A percentile compares a stretch with the other conserved stretches of the same genome.
These are phyloP conservation scores for Drosophila littoralis DNA, from an alignment of 1,140 invertebrate genomes.

Conservation along the genomic window DNA sequence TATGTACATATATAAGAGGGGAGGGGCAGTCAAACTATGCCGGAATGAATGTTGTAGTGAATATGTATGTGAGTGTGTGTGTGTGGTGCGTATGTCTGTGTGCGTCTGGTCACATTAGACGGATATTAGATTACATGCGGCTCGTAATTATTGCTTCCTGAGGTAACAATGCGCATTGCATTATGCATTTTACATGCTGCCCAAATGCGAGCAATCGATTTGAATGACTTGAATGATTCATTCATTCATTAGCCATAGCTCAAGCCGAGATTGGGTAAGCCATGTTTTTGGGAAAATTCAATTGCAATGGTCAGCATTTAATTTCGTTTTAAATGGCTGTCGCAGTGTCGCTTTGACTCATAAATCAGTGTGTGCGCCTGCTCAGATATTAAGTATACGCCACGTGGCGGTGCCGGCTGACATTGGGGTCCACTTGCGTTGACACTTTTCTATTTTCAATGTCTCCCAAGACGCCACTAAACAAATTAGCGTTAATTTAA, in stretches of 20 bases:
- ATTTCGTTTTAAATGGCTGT: constrained; percentile 41
- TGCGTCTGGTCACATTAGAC: constrained; percentile 32
- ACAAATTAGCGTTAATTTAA: constrained; percentile 83
- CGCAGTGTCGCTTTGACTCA: constrained; percentile 10
- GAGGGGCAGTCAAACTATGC: not conserved
- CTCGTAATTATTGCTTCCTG: constrained; percentile 66
- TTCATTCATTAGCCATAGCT: constrained; percentile 15
- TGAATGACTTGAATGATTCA: constrained; percentile 38
- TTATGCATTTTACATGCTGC: constrained; percentile 38
- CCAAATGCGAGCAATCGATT: constrained; percentile 21
- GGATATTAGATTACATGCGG: constrained; percentile 70
- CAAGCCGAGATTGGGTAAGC: not conserved
- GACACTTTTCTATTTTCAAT: constrained; percentile 64
- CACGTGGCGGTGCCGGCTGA: constrained; percentile 11
- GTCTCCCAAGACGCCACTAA: constrained; percentile 80
- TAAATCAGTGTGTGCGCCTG: constrained; percentile 38
- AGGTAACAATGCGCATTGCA: constrained; percentile 54
- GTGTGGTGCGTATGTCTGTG: not conserved
- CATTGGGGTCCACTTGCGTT: constrained; percentile 24
- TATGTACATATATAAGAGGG: constrained; percentile 35
- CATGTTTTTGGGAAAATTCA: not conserved
- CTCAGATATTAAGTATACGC: constrained; percentile 39
- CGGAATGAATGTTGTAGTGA: constrained; percentile 3
- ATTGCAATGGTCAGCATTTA: constrained; percentile 16
- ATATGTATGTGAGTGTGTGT: not conserved